A percentile compares a stretch with the other conserved stretches of the same genome.
These are phyloP conservation scores for Drosophila willistoni DNA, from an alignment of 1,140 invertebrate genomes.

Conservation along the genomic window DNA sequence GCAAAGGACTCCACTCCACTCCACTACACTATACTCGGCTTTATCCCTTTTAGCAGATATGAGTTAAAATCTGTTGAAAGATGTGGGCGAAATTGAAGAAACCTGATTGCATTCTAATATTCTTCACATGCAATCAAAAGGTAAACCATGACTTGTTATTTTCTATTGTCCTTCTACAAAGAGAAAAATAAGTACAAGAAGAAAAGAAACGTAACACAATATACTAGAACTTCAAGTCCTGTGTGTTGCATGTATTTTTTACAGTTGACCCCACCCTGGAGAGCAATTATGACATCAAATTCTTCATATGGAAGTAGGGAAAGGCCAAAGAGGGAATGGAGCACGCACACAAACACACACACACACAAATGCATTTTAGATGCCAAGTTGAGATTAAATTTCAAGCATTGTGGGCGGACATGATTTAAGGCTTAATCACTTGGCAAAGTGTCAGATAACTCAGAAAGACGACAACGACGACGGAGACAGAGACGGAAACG, in stretches of 20 bases:
- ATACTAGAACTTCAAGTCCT: conserved; percentile 17
- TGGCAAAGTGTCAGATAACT: conserved; percentile 56
- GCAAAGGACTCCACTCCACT: conserved; percentile 15
- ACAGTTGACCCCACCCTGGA: conserved; percentile 52
- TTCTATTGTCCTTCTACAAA: conserved; percentile 16
- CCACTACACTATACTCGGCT: no score
- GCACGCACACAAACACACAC: not conserved
- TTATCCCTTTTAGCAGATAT: not conserved
- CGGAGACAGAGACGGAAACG: conserved; percentile 20
- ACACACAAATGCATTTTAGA: conserved; percentile 34
- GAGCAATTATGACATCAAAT: conserved; percentile 54
- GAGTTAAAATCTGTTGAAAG: conserved; percentile 23
- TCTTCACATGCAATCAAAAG: conserved; percentile 29
- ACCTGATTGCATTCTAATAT: conserved; percentile 64
- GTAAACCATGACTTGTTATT: conserved; percentile 17
- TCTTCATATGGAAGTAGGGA: conserved; percentile 3
- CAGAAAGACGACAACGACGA: conserved; percentile 9
- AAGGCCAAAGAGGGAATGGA: not conserved
- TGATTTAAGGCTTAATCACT: conserved; percentile 44
- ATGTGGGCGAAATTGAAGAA: conserved; percentile 15
- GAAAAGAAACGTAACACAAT: conserved; percentile 15
- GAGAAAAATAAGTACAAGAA: not conserved
- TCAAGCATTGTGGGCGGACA: conserved; percentile 20
- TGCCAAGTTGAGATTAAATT: conserved; percentile 28
- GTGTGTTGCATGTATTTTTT: conserved; percentile 41